Conservation (phyloP, 2,888 invertebrate genomes). For the Drosophila multiciliata region DNA sequence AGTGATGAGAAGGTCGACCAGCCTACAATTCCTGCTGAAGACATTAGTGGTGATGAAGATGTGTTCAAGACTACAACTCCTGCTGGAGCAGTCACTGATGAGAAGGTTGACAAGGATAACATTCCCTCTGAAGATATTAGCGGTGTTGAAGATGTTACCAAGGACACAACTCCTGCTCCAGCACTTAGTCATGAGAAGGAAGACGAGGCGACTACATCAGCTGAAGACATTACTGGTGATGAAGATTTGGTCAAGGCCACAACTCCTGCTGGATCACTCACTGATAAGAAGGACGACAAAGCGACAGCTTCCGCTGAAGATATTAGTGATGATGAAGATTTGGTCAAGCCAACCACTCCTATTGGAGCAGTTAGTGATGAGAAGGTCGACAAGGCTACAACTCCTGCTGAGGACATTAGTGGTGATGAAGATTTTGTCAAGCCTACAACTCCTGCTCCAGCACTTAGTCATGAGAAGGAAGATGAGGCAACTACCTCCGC, state of each 20-base stretch:
- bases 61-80: conserved; percentile 27
- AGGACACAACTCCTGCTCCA: conserved; percentile 19
- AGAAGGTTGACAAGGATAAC: not conserved
- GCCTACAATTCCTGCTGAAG: conserved; percentile 15
- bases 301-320: conserved; percentile 21
- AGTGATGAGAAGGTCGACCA: conserved; percentile 17
- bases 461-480: conserved; percentile 15
- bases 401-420: conserved; percentile 2
- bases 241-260: conserved; percentile 24
- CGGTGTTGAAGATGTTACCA: conserved; percentile 18
- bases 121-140: conserved; percentile 5
- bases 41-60: conserved; percentile 4
- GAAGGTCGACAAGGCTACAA: conserved; percentile 7
- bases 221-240: not conserved
- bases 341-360: conserved; percentile 14
- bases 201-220: conserved; percentile 15
- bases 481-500: conserved; percentile 19
- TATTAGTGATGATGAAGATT: conserved; percentile 2
- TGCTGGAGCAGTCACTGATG: conserved; percentile 5
- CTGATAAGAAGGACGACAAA: conserved; percentile 19
- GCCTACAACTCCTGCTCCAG: conserved; percentile 16
- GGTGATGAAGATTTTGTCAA: conserved; percentile 21
- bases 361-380: conserved; percentile 11
- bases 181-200: conserved; percentile 7
- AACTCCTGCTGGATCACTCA: conserved; percentile 18